phyloP scores from a whole-genome alignment of 2,113 vertebrate genomes.

The Mixornis gularis region DNA sequence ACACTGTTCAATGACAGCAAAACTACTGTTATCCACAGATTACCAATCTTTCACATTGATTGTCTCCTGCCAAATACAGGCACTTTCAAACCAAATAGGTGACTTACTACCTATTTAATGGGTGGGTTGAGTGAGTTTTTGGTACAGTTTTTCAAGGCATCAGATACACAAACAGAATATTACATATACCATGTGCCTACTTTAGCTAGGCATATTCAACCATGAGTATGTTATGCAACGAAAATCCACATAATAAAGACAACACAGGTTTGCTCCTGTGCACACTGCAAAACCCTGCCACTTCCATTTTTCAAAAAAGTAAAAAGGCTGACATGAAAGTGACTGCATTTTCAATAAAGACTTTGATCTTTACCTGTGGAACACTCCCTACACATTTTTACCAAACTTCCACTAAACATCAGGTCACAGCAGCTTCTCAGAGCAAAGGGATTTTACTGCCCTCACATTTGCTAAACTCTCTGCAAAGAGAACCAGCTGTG shows the following conservation, averaged over 20 bases:
- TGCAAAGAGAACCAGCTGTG: background rate
- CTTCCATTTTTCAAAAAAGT: background rate
- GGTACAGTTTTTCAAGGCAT: background rate
- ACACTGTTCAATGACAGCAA: background rate
- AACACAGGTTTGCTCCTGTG: background rate
- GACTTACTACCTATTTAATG: background rate
- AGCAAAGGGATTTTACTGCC: background rate
- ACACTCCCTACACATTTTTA: background rate
- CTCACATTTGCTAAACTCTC: background rate
- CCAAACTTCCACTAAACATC: background rate
- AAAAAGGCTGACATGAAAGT: background rate
- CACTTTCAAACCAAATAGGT: background rate
- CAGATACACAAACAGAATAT: background rate
- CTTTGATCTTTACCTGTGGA: background rate
- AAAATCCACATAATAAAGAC: background rate
- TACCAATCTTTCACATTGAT: background rate
- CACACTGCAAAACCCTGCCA: background rate
- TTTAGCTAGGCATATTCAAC: background rate
- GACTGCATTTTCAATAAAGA: background rate
- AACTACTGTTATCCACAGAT: background rate
- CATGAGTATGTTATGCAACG: fast-evolving
- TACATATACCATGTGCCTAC: background rate
- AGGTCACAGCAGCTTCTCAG: background rate
- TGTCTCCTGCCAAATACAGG: background rate
- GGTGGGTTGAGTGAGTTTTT: background rate